phyloP scores from a whole-genome alignment of 2,113 vertebrate genomes.

The Gambusia holbrooki region DNA sequence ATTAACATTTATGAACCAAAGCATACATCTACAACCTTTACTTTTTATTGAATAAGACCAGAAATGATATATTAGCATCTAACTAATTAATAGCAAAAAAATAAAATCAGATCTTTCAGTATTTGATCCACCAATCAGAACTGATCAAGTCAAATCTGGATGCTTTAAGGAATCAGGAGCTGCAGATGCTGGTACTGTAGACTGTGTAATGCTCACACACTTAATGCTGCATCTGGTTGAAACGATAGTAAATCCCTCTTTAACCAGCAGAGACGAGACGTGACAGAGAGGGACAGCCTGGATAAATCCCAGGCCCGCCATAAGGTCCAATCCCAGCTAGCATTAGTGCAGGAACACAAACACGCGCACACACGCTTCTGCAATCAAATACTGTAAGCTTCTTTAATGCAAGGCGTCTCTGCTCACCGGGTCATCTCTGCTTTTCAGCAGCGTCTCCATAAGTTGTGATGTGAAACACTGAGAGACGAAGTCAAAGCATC shows the following conservation, averaged over 20 bases:
- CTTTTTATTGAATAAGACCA: no score
- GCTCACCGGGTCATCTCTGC: conserved; percentile 70
- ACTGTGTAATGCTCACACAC: background rate
- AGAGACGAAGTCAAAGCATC: conserved; percentile 20
- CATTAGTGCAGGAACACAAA: conserved; percentile 27
- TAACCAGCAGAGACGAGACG: conserved; percentile 39
- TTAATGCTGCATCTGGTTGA: conserved; percentile 26
- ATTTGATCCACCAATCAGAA: background rate
- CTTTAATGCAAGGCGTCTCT: background rate
- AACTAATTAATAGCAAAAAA: background rate
- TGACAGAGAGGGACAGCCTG: conserved; percentile 53
- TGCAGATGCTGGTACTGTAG: background rate
- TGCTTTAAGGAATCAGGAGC: background rate
- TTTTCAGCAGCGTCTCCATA: conserved; percentile 57
- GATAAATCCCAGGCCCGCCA: conserved; percentile 55
- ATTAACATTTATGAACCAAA: background rate
- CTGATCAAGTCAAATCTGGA: background rate
- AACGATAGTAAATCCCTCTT: conserved; percentile 37
- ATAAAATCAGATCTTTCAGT: background rate
- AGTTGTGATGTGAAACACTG: conserved; percentile 10
- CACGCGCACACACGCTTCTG: background rate
- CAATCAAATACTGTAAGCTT: background rate
- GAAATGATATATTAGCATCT: no score
- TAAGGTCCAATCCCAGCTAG: conserved; percentile 46
- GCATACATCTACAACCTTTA: background rate